phyloP scores from a whole-genome alignment of 2,888 invertebrate genomes.

The Tinea trinotella region DNA sequence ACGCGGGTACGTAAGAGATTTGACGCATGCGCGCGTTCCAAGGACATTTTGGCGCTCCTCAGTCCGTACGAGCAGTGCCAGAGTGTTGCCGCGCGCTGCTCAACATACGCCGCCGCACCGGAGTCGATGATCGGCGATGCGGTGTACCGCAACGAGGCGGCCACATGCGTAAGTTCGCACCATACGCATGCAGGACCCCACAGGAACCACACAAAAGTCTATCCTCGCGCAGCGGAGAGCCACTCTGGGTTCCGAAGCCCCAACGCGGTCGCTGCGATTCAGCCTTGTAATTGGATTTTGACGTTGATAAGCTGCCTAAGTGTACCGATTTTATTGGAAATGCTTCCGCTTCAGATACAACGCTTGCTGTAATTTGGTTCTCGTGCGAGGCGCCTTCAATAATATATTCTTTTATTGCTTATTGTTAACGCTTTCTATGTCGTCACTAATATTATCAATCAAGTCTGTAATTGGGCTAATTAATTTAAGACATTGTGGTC shows the following conservation, averaged over 20 bases:
- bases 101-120: not conserved
- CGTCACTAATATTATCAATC: not conserved
- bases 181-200: constrained; percentile 32
- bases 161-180: constrained; percentile 42
- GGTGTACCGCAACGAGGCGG: constrained; percentile 48
- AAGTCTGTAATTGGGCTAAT: not conserved
- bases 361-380: constrained; percentile 41
- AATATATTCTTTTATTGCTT: not conserved
- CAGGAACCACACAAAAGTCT: constrained; percentile 46
- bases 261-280: constrained; percentile 61
- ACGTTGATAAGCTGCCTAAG: constrained; percentile 60
- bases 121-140: constrained; percentile 27
- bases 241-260: constrained; percentile 59
- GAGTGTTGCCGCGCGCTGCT: not conserved
- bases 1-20: constrained; percentile 51
- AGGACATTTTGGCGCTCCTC: constrained; percentile 62
- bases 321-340: constrained; percentile 58
- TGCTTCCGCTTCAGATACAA: constrained; percentile 61
- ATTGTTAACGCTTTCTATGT: not conserved
- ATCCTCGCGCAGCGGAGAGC: constrained; percentile 50
- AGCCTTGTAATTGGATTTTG: constrained; percentile 69
- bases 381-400: not conserved
- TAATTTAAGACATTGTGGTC: not conserved
- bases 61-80: constrained; percentile 32
- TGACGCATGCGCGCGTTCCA: constrained; percentile 54